Percentiles rank a stretch among this genome's conserved stretches.
Conservation (phyloP, 2,888 invertebrate genomes). For the Leptogaster cylindrica region DNA sequence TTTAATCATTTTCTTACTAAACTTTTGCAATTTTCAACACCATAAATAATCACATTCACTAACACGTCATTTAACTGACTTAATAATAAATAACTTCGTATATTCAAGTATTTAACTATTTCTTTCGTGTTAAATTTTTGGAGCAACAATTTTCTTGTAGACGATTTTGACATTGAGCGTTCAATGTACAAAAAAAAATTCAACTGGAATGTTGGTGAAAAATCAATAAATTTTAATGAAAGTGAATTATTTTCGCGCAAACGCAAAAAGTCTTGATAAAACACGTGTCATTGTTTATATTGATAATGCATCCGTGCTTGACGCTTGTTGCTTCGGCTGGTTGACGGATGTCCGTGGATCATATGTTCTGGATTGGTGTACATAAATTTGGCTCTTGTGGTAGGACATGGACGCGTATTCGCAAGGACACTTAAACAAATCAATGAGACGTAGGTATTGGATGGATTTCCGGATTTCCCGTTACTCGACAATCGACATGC, state of each 20-base stretch:
- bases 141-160: background rate
- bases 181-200: no score
- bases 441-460: background rate
- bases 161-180: no score
- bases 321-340: background rate
- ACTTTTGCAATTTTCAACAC: background rate
- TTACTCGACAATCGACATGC: no score
- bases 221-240: background rate
- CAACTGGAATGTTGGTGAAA: background rate
- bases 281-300: conserved; percentile 20
- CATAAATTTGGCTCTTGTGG: background rate
- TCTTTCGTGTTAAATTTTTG: no score
- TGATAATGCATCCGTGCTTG: background rate
- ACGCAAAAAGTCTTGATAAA: background rate
- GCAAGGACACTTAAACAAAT: no score
- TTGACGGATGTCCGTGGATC: background rate
- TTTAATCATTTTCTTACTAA: conserved; percentile 56
- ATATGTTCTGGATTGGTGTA: background rate
- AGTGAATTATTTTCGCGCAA: background rate
- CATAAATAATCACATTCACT: background rate
- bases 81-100: no score
- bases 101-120: no score
- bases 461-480: no score
- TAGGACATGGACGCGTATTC: conserved; percentile 16
- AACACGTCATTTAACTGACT: background rate